Conservation (phyloP, 2,888 invertebrate species). For the Notodonta dromedarius region DNA sequence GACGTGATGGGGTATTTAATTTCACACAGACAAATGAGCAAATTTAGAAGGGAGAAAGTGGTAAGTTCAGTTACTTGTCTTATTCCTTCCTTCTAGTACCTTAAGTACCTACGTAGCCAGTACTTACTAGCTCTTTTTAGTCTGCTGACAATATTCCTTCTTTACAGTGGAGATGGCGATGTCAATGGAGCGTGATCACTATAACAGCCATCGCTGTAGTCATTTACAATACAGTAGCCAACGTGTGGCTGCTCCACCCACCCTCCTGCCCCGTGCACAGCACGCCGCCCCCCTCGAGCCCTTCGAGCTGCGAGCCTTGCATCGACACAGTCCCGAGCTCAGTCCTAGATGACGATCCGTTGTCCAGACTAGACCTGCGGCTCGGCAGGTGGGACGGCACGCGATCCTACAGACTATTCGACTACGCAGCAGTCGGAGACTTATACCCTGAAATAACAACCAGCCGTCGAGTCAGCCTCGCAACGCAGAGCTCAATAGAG, state of each 20-base stretch:
- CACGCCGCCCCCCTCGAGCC: constrained; percentile 51
- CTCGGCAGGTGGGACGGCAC: constrained; percentile 91
- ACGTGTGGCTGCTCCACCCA: constrained; percentile 71
- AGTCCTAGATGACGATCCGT: constrained; percentile 72
- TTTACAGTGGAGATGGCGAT: constrained; percentile 80
- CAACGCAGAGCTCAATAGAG: constrained; percentile 94
- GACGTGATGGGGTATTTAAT: constrained; percentile 42
- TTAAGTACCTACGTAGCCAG: not conserved
- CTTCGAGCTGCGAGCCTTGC: constrained; percentile 70
- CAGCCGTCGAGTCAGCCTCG: constrained; percentile 87
- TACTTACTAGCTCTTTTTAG: not conserved
- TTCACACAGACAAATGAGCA: constrained; percentile 53
- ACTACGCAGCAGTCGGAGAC: constrained; percentile 88
- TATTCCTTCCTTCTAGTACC: too few species aligned
- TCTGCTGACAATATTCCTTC: not conserved
- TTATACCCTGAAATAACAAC: constrained; percentile 85
- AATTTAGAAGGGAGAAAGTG: constrained; percentile 58
- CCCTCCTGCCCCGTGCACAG: constrained; percentile 55
- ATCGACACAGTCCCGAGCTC: constrained; percentile 56
- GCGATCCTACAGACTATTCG: constrained; percentile 88
- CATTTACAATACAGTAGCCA: constrained; percentile 79
- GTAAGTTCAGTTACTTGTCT: constrained; percentile 39
- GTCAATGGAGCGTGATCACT: constrained; percentile 88
- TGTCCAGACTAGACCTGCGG: constrained; percentile 85
- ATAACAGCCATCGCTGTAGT: constrained; percentile 86